Evolutionary conservation across 2,888 invertebrate species (phyloP).

Genomic region (Lasioglossum leucozonium): DNA sequence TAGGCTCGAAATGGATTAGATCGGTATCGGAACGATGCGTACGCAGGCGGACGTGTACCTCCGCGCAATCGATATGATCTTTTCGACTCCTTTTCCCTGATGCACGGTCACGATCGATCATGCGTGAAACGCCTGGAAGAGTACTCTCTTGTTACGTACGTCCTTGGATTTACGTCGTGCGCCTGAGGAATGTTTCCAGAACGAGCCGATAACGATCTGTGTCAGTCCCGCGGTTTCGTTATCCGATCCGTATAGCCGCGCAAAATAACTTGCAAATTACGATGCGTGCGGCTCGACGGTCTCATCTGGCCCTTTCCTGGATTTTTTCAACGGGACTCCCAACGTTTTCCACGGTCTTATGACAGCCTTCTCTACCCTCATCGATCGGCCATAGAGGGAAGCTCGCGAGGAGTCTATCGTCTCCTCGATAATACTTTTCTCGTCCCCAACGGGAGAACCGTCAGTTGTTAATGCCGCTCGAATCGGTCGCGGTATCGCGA

Average conservation of each 20-base stretch:
- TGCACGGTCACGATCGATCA: constrained; percentile 59
- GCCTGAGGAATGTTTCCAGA: constrained; percentile 71
- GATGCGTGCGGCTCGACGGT: constrained; percentile 57
- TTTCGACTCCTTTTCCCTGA: constrained; percentile 42
- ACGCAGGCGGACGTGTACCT: constrained; percentile 13
- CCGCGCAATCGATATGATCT: constrained; percentile 45
- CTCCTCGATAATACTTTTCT: constrained; percentile 42
- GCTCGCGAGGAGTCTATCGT: constrained; percentile 24
- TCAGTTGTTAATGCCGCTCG: constrained; percentile 16
- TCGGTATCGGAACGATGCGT: constrained; percentile 34
- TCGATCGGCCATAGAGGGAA: constrained; percentile 34
- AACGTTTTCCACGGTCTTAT: constrained; percentile 50
- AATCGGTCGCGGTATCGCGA: constrained; percentile 30
- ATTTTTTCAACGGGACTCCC: constrained; percentile 49
- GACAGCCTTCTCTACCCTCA: constrained; percentile 34
- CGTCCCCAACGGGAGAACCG: not conserved
- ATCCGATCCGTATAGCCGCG: constrained; percentile 69
- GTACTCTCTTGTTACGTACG: constrained; percentile 67
- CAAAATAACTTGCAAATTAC: constrained; percentile 72
- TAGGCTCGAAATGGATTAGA: constrained; percentile 33
- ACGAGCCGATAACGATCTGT: constrained; percentile 72
- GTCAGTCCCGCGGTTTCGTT: constrained; percentile 70
- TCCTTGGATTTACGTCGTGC: constrained; percentile 59
- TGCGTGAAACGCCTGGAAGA: constrained; percentile 67
- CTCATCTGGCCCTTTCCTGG: constrained; percentile 36